phyloP scores from a whole-genome alignment of 1,140 invertebrate species.

The Hyphantria cunea region DNA sequence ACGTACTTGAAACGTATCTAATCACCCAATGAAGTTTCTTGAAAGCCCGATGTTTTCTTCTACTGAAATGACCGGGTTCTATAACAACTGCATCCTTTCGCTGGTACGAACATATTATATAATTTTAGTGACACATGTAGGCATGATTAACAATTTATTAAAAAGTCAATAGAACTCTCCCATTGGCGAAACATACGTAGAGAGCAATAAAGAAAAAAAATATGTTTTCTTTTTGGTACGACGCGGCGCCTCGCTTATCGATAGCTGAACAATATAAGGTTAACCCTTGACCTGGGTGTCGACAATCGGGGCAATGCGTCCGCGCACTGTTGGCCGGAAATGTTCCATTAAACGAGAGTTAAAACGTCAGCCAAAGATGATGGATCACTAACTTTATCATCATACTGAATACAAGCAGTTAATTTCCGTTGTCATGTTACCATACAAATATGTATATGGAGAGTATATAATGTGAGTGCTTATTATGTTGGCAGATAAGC shows the following conservation, averaged over 20 bases:
- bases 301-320: slow-evolving; percentile 40
- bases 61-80: too few relatives aligned
- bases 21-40: too few relatives aligned
- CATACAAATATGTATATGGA: slow-evolving; percentile 32
- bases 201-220: slow-evolving; percentile 11
- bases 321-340: slow-evolving; percentile 43
- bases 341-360: slow-evolving; percentile 40
- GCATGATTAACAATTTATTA: not conserved
- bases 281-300: slow-evolving; percentile 41
- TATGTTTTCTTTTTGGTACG: slow-evolving; percentile 16
- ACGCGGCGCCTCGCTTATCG: slow-evolving; percentile 42
- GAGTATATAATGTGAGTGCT: not conserved
- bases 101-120: too few relatives aligned
- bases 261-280: slow-evolving; percentile 46
- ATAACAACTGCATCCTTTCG: too few relatives aligned
- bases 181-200: not conserved
- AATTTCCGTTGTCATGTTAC: slow-evolving; percentile 38
- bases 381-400: slow-evolving; percentile 33
- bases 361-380: slow-evolving; percentile 35
- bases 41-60: too few relatives aligned
- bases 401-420: slow-evolving; percentile 29
- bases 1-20: too few relatives aligned
- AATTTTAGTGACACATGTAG: not conserved
- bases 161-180: too few relatives aligned
- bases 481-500: slow-evolving; percentile 1